phyloP scores from a whole-genome alignment of 2,113 vertebrate genomes.

The Pterocles burchelli region DNA sequence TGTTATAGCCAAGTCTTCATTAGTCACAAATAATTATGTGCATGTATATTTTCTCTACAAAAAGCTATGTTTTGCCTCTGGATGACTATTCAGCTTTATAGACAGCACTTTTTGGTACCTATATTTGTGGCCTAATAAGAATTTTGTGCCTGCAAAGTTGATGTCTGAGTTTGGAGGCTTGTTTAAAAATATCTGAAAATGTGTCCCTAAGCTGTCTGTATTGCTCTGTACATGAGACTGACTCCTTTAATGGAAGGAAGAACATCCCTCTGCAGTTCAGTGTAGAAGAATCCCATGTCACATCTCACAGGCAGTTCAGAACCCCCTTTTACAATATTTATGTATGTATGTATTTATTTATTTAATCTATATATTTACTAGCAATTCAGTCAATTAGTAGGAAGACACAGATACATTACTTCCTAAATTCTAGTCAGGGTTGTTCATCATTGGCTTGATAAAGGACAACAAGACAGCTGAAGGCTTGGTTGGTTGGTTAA shows the following conservation, averaged over 20 bases:
- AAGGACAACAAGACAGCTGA: not conserved
- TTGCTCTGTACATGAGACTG: not conserved
- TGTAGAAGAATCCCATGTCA: not conserved
- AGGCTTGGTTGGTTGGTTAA: not conserved
- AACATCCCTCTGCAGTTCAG: not conserved
- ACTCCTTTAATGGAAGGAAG: not conserved
- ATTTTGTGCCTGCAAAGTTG: not conserved
- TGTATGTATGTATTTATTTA: not conserved
- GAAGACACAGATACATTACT: not conserved
- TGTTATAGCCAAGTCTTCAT: not conserved
- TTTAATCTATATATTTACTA: not conserved
- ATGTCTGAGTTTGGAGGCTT: not conserved
- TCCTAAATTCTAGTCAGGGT: not conserved
- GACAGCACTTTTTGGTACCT: not conserved
- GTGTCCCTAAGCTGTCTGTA: not conserved
- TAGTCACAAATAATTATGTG: not conserved
- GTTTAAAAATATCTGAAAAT: not conserved
- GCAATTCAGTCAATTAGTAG: not conserved
- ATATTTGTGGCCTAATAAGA: not conserved
- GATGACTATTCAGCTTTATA: not conserved
- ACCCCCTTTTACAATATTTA: not conserved
- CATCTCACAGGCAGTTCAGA: not conserved
- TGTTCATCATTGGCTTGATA: not conserved
- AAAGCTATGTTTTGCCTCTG: not conserved
- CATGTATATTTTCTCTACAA: not conserved